phyloP scores from a whole-genome alignment of 1,140 invertebrate genomes.

The Zaprionus inermis region DNA sequence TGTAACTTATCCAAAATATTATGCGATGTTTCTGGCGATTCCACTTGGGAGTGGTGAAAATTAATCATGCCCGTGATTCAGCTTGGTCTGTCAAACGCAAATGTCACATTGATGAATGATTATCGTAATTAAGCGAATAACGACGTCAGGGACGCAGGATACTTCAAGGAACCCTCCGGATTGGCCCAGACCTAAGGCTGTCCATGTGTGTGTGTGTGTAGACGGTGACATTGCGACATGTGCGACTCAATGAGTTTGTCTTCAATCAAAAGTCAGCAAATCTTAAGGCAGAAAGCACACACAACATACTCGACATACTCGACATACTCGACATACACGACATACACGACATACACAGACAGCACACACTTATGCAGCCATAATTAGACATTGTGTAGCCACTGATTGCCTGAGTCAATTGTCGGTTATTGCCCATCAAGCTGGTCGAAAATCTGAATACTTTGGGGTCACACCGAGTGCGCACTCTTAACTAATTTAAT shows the following conservation, averaged over 20 bases:
- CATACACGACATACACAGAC: not conserved
- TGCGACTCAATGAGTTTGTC: slow-evolving; percentile 44
- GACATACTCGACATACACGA: not conserved
- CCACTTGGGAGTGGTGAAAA: slow-evolving; percentile 20
- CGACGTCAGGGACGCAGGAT: slow-evolving; percentile 47
- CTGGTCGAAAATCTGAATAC: slow-evolving; percentile 39
- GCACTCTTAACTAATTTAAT: slow-evolving; percentile 50
- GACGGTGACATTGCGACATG: slow-evolving; percentile 67
- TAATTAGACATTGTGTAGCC: not conserved
- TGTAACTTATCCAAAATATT: not conserved
- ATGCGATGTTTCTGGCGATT: not conserved
- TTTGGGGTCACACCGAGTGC: slow-evolving; percentile 28
- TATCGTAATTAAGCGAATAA: slow-evolving; percentile 78
- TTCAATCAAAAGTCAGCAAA: slow-evolving; percentile 59
- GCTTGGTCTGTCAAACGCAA: slow-evolving; percentile 73
- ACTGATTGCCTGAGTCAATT: slow-evolving; percentile 37
- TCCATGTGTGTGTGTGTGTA: not conserved
- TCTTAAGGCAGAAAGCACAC: slow-evolving; percentile 2
- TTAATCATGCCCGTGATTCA: slow-evolving; percentile 77
- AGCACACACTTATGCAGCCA: not conserved
- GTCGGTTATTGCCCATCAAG: slow-evolving; percentile 34
- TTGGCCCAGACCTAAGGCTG: not conserved
- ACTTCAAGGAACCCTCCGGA: not conserved
- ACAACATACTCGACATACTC: not conserved
- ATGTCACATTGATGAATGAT: slow-evolving; percentile 82